Conservation (phyloP, 2,113 vertebrate species). For the Motacilla alba region DNA sequence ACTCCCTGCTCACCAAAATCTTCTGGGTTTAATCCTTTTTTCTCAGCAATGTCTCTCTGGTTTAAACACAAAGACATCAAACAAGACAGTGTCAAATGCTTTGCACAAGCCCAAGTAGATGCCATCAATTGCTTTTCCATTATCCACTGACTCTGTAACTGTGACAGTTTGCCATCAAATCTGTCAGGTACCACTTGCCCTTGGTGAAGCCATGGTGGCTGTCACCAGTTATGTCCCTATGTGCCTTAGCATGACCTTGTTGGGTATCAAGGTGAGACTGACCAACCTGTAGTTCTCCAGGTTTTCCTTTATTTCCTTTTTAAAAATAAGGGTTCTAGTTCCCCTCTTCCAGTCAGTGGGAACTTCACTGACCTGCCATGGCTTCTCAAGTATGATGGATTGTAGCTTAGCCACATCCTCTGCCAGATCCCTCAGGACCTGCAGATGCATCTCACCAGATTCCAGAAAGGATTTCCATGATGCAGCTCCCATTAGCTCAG, state of each 20-base stretch:
- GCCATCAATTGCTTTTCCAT: background rate
- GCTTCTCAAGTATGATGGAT: background rate
- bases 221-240: rapidly evolving
- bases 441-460: background rate
- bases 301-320: background rate
- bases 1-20: background rate
- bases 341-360: background rate
- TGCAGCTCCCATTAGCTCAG: background rate
- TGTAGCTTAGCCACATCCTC: background rate
- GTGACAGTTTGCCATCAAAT: background rate
- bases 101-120: background rate
- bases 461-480: background rate
- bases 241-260: background rate
- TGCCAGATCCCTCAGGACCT: background rate
- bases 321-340: background rate
- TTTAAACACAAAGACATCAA: background rate
- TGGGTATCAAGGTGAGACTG: background rate
- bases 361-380: background rate
- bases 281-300: background rate
- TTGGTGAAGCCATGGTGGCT: background rate
- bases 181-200: background rate
- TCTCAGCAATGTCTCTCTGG: background rate
- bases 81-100: background rate
- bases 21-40: background rate
- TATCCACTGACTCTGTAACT: background rate